Conservation (phyloP, 2,113 vertebrate species). For the Bos javanicus region DNA sequence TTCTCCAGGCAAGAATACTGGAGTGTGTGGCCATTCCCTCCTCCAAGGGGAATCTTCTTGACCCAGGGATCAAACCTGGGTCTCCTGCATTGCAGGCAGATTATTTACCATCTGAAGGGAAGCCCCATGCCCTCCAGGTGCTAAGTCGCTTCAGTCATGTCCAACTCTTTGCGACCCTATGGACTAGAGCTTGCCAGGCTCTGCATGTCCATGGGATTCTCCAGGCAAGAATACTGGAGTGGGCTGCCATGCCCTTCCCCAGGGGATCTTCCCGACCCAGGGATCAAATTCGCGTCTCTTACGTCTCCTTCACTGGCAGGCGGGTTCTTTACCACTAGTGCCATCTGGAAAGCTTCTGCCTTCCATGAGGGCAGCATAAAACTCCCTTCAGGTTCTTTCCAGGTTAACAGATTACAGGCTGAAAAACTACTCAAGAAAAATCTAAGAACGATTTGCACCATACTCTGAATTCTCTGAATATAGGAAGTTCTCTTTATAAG, state of each 20-base stretch:
- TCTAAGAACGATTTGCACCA: background rate
- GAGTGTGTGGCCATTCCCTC: background rate
- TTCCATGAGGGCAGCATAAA: background rate
- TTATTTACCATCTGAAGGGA: background rate
- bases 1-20: background rate
- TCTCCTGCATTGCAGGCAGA: background rate
- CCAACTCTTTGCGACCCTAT: background rate
- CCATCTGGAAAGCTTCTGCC: background rate
- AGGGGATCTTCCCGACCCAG: background rate
- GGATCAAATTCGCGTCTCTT: background rate
- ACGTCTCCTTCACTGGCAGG: accelerated
- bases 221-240: background rate
- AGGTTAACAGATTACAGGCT: background rate
- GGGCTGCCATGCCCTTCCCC: background rate
- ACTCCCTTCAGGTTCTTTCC: background rate
- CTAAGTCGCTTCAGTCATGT: background rate
- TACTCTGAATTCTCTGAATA: background rate
- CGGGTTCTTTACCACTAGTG: background rate
- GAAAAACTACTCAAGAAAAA: background rate
- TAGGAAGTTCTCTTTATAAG: background rate
- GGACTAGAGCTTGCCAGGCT: background rate
- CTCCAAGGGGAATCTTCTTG: background rate
- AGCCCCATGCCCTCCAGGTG: background rate
- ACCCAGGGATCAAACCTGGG: background rate
- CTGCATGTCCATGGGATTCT: background rate